Evolutionary conservation across 2,113 vertebrate genomes (phyloP).

Genomic region (Pithys albifrons): DNA sequence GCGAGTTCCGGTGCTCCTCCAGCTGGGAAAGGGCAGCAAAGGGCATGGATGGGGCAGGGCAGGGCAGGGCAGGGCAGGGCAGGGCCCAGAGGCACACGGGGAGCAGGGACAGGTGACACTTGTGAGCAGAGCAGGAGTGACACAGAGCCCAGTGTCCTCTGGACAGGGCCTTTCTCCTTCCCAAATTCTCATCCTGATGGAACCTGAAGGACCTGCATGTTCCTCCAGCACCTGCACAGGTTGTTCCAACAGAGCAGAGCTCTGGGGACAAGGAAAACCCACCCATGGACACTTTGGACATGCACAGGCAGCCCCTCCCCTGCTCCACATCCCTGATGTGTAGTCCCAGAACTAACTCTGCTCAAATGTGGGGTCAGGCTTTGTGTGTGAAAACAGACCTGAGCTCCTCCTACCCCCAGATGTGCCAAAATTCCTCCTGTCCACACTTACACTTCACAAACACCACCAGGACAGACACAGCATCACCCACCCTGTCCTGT

Average conservation of each 20-base stretch:
- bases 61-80: neutral
- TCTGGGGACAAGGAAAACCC: neutral
- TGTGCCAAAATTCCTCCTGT: neutral
- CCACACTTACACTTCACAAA: neutral
- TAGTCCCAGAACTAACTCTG: neutral
- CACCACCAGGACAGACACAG: neutral
- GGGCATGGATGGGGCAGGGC: neutral
- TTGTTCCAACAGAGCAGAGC: neutral
- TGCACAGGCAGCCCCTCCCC: neutral
- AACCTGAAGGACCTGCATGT: rapidly evolving
- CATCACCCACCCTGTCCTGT: neutral
- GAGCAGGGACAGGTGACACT: neutral
- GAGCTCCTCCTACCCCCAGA: neutral
- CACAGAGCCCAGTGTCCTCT: neutral
- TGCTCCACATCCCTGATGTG: rapidly evolving
- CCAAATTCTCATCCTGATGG: neutral
- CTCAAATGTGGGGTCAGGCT: rapidly evolving
- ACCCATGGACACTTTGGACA: rapidly evolving
- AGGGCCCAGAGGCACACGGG: rapidly evolving
- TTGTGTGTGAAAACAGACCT: neutral
- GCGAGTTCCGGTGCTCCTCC: constrained; percentile 92
- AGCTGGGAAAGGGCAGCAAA: constrained; percentile 71
- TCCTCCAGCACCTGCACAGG: neutral
- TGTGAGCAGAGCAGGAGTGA: neutral
- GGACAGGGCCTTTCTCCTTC: neutral